These are phyloP conservation scores for Delphinapterus leucas DNA, from an alignment of 2,113 vertebrate species.

Conservation along the genomic window DNA sequence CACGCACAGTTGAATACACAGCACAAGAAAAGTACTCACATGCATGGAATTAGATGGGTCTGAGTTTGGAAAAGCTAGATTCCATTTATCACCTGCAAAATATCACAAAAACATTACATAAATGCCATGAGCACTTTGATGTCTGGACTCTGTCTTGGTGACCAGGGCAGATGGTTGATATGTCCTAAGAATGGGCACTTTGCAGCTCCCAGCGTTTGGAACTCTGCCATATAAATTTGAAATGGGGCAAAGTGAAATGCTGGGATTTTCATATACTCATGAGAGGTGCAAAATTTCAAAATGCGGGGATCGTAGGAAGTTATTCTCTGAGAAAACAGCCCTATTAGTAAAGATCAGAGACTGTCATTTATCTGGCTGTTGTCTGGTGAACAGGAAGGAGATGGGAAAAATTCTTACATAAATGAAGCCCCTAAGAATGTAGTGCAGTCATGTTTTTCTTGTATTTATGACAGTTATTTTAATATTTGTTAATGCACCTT, in stretches of 20 bases:
- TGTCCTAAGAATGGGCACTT: constrained; percentile 19
- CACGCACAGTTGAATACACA: background rate
- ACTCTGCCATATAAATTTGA: constrained; percentile 4
- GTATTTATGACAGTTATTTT: background rate
- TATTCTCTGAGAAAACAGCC: background rate
- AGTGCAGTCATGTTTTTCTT: background rate
- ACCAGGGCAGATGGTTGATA: background rate
- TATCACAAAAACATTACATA: constrained; percentile 23
- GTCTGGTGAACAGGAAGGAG: background rate
- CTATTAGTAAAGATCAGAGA: background rate
- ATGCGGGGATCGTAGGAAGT: background rate
- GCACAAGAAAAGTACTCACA: background rate
- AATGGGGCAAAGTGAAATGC: background rate
- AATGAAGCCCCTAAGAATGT: background rate
- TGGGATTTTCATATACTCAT: constrained; percentile 24
- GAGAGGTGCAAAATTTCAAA: constrained; percentile 3
- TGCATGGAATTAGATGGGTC: background rate
- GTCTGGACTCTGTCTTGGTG: background rate
- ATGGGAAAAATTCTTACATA: background rate
- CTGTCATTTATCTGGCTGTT: background rate
- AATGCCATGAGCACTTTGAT: background rate
- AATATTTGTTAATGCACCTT: background rate
- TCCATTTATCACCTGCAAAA: constrained; percentile 33
- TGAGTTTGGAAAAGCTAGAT: background rate
- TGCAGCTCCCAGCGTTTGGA: background rate